phyloP scores from a whole-genome alignment of 1,140 invertebrate genomes.

The Drosophila equinoxialis region DNA sequence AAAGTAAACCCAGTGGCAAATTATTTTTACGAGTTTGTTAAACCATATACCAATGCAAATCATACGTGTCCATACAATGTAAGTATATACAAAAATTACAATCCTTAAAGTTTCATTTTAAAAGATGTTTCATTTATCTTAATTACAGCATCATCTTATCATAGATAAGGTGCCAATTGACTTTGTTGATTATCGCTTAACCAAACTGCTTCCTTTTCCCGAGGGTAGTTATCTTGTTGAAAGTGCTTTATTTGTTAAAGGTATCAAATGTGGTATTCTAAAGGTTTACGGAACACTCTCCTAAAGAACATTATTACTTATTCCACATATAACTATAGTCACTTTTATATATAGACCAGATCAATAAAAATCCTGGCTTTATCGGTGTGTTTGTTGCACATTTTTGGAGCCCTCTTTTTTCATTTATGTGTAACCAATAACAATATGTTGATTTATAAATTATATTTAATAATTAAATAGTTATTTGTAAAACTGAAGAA shows the following conservation, averaged over 20 bases:
- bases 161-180: conserved; percentile 18
- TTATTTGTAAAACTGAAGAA: too few relatives aligned
- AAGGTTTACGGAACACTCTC: conserved; percentile 17
- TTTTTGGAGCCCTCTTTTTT: too few relatives aligned
- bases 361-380: too few relatives aligned
- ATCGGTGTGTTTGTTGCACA: too few relatives aligned
- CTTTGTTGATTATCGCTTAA: conserved; percentile 13
- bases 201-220: conserved; percentile 16
- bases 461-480: too few relatives aligned
- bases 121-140: not conserved
- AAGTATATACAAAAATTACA: not conserved
- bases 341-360: too few relatives aligned
- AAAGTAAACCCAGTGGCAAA: not conserved
- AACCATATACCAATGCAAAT: conserved; percentile 16
- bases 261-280: not conserved
- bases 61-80: conserved; percentile 26
- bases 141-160: conserved; percentile 25
- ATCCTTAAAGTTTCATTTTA: too few relatives aligned
- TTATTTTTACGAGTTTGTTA: conserved; percentile 24
- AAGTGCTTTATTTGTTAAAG: not conserved
- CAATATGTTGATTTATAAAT: too few relatives aligned
- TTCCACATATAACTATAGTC: too few relatives aligned
- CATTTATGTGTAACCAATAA: too few relatives aligned
- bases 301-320: too few relatives aligned
- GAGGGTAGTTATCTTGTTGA: conserved; percentile 11